Conservation (phyloP, 1,140 invertebrate genomes). For the Penaeus vannamei region DNA sequence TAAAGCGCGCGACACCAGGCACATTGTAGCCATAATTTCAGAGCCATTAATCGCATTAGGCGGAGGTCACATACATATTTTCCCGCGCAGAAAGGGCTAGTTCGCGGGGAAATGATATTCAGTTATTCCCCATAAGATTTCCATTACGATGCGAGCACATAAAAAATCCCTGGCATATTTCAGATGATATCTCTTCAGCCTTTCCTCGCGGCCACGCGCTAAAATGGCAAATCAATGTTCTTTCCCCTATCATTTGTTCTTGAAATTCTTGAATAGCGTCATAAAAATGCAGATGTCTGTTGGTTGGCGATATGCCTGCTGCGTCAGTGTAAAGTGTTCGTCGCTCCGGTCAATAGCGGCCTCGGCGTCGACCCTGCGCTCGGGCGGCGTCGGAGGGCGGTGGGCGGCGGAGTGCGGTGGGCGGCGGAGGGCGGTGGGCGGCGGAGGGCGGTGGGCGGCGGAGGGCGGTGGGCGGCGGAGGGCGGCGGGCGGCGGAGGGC, state of each 20-base stretch:
- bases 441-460: too few species aligned
- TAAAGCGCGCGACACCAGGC: slow-evolving; percentile 46
- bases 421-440: too few species aligned
- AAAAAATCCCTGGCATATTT: slow-evolving; percentile 60
- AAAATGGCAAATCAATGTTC: slow-evolving; percentile 52
- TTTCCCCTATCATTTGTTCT: slow-evolving; percentile 57
- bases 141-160: slow-evolving; percentile 53
- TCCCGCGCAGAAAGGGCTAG: slow-evolving; percentile 12
- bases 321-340: slow-evolving; percentile 12
- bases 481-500: too few species aligned
- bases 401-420: too few species aligned
- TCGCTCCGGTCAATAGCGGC: slow-evolving; percentile 32
- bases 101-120: slow-evolving; percentile 45
- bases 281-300: slow-evolving; percentile 56
- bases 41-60: slow-evolving; percentile 61
- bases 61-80: slow-evolving; percentile 52
- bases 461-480: too few species aligned
- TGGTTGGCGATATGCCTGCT: slow-evolving; percentile 28
- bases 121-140: slow-evolving; percentile 62
- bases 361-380: neutral
- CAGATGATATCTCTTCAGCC: slow-evolving; percentile 51
- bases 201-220: neutral
- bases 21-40: slow-evolving; percentile 62
- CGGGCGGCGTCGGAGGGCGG: too few species aligned
- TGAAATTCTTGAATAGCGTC: slow-evolving; percentile 39